Conservation (phyloP, 2,113 vertebrate species). For the Saccopteryx bilineata region DNA sequence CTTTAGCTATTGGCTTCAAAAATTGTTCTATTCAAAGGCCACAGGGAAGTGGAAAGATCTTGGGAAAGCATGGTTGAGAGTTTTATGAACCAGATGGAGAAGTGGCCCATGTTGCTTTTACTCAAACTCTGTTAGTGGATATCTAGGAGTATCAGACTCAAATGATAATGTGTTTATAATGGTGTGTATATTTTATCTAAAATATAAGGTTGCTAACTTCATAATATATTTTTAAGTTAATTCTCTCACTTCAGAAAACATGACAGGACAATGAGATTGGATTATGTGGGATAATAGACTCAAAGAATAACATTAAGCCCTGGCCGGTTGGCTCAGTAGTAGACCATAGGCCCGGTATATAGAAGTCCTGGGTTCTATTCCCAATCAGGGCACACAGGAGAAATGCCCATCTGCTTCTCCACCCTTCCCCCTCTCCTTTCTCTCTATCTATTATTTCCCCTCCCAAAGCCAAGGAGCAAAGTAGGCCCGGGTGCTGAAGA, state of each 20-base stretch:
- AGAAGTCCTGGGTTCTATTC: no score
- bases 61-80: neutral
- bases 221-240: constrained; percentile 40
- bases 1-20: neutral
- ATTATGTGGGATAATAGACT: constrained; percentile 72
- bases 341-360: no score
- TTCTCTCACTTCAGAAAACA: constrained; percentile 63
- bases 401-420: no score
- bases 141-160: neutral
- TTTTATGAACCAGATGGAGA: fast-evolving
- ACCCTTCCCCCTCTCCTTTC: no score
- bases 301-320: neutral
- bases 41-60: neutral
- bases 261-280: constrained; percentile 61
- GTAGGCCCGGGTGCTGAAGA: no score
- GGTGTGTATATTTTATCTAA: neutral
- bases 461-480: no score
- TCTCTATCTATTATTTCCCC: no score
- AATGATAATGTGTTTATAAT: neutral
- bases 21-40: neutral
- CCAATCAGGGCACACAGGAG: no score
- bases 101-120: neutral
- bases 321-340: no score
- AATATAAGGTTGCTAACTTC: constrained; percentile 40
- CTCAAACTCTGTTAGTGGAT: neutral